Conservation (phyloP, 2,888 invertebrate species). For the Hemaris fuciformis region DNA sequence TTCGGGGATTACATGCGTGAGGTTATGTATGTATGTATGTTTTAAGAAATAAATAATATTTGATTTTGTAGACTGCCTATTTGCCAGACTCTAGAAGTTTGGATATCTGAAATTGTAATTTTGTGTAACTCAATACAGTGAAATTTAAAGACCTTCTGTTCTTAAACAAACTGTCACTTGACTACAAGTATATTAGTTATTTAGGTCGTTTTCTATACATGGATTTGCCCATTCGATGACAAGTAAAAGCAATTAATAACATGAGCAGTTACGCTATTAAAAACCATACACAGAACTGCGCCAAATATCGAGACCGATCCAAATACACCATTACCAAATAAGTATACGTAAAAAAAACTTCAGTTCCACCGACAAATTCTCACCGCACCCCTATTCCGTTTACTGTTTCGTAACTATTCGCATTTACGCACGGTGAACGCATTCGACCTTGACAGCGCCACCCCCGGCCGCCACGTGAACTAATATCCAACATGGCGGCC, state of each 20-base stretch:
- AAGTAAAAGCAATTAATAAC: background rate
- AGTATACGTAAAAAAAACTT: conserved; percentile 16
- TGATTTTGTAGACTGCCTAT: no score
- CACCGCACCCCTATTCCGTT: conserved; percentile 34
- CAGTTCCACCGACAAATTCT: conserved; percentile 20
- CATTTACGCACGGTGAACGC: conserved; percentile 40
- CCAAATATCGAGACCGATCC: background rate
- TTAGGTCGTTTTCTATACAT: no score
- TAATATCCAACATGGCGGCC: conserved; percentile 33
- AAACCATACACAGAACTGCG: background rate
- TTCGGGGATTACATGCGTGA: no score
- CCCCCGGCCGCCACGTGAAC: conserved; percentile 29
- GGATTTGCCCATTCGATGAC: no score
- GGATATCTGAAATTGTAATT: no score
- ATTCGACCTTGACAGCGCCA: conserved; percentile 52
- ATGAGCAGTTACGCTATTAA: background rate
- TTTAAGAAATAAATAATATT: no score
- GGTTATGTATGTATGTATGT: no score
- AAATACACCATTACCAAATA: conserved; percentile 1
- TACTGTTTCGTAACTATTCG: conserved; percentile 45
- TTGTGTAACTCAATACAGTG: no score
- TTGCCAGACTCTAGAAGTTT: no score
- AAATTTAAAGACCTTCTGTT: no score
- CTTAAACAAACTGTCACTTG: no score
- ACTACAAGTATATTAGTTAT: no score